phyloP scores from a whole-genome alignment of 2,113 vertebrate genomes.

The Oncorhynchus nerka region DNA sequence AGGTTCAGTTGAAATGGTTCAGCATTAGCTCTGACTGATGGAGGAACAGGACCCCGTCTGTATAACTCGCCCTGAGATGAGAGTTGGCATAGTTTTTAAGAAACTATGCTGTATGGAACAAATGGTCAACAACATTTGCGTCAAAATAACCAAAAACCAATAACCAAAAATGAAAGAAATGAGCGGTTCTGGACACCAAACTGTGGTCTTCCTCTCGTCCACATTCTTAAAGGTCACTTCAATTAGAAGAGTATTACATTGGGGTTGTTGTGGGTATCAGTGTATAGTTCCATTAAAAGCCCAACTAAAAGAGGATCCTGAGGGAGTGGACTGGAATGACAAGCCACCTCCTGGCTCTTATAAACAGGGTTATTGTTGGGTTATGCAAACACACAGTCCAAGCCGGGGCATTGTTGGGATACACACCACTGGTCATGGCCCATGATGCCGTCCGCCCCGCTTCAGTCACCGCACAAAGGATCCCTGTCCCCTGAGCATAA shows the following conservation, averaged over 20 bases:
- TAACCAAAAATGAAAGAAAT: neutral
- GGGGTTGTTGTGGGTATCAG: too few species aligned
- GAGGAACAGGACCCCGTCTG: conserved; percentile 37
- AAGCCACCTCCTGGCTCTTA: conserved; percentile 16
- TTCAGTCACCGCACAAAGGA: conserved; percentile 54
- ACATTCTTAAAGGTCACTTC: neutral
- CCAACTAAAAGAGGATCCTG: neutral
- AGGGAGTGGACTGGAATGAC: neutral
- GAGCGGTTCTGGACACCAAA: neutral
- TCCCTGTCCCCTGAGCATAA: conserved; percentile 48
- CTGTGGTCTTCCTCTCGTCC: neutral
- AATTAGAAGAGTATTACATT: neutral
- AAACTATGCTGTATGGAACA: too few species aligned
- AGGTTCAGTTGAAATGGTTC: conserved; percentile 69
- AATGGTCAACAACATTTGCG: neutral
- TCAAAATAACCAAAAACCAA: neutral
- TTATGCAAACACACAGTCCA: neutral
- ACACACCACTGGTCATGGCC: conserved; percentile 23
- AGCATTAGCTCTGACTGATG: conserved; percentile 65
- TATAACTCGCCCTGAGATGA: conserved; percentile 44
- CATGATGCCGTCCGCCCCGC: conserved; percentile 19
- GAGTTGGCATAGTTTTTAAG: neutral
- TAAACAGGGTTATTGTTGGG: neutral
- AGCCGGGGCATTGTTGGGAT: conserved; percentile 21
- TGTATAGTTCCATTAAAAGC: too few species aligned